A percentile compares a stretch with the other conserved stretches of the same genome.
Evolutionary conservation across 2,797 vertebrate species (phyloP).

Genomic region (Diplodus sargus): DNA sequence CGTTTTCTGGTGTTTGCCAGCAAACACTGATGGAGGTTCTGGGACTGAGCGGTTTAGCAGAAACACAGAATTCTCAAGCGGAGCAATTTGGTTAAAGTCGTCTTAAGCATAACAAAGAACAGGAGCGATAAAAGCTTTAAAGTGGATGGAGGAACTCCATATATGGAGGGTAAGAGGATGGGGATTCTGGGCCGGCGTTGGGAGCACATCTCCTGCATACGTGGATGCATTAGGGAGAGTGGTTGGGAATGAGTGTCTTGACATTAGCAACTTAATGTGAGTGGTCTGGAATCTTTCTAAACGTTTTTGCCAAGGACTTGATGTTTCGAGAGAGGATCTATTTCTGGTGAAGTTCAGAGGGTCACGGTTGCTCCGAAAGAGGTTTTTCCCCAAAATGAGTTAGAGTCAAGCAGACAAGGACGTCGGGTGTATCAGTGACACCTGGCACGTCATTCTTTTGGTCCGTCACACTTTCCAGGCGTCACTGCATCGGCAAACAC

Average conservation of each 20-base stretch:
- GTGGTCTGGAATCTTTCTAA: constrained; percentile 61
- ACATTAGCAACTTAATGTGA: constrained; percentile 67
- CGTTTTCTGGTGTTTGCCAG: constrained; percentile 30
- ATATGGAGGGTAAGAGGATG: constrained; percentile 42
- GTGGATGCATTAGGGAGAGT: constrained; percentile 59
- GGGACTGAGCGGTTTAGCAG: constrained; percentile 16
- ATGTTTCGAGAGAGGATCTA: constrained; percentile 37
- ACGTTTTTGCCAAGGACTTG: constrained; percentile 45
- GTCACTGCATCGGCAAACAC: constrained; percentile 32
- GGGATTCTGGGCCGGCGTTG: constrained; percentile 22
- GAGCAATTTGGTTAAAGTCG: constrained; percentile 27
- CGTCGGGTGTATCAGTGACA: neutral
- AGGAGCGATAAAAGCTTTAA: constrained; percentile 28
- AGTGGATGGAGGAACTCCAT: constrained; percentile 26
- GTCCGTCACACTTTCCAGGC: constrained; percentile 45
- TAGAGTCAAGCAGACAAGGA: constrained; percentile 33
- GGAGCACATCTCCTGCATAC: constrained; percentile 40
- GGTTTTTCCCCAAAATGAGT: constrained; percentile 33
- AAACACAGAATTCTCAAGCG: constrained; percentile 16
- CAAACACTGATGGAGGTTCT: constrained; percentile 19
- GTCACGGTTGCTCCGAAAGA: constrained; percentile 41
- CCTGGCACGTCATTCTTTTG: constrained; percentile 22
- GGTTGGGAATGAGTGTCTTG: constrained; percentile 52
- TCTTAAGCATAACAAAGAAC: constrained; percentile 22
- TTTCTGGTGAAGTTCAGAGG: constrained; percentile 42